Conservation (phyloP, 23 tunicate genomes). For the Oikopleura dioica region DNA sequence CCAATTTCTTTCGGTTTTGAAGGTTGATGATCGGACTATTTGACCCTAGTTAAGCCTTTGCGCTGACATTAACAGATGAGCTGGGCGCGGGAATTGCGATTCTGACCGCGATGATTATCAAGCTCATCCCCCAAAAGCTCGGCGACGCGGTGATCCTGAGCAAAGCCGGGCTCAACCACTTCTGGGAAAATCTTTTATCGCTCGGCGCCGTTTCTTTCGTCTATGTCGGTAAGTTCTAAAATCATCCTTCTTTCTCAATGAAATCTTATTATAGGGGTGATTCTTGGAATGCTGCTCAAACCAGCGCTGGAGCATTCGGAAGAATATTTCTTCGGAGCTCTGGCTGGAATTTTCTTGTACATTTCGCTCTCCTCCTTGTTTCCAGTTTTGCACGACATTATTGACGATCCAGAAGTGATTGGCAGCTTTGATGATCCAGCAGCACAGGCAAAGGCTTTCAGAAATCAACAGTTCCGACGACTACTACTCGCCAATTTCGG, state of each 20-base stretch:
- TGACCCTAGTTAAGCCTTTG: too few species aligned
- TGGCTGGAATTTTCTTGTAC: conserved; percentile 3
- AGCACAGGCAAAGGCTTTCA: background rate
- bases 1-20: too few species aligned
- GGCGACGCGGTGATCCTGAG: background rate
- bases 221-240: background rate
- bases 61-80: background rate
- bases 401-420: background rate
- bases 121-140: conserved; percentile 1
- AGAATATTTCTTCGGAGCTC: background rate
- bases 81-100: background rate
- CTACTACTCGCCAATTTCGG: background rate
- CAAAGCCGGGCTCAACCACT: background rate
- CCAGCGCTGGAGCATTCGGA: background rate
- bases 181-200: background rate
- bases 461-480: background rate
- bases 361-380: background rate
- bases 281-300: background rate
- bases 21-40: too few species aligned
- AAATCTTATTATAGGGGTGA: background rate
- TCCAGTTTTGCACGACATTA: background rate
- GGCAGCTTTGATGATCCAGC: background rate
- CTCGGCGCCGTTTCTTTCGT: background rate
- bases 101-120: background rate
- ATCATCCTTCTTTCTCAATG: too few species aligned